Conservation (phyloP, 1,140 invertebrate species). For the Pararge aegeria region DNA sequence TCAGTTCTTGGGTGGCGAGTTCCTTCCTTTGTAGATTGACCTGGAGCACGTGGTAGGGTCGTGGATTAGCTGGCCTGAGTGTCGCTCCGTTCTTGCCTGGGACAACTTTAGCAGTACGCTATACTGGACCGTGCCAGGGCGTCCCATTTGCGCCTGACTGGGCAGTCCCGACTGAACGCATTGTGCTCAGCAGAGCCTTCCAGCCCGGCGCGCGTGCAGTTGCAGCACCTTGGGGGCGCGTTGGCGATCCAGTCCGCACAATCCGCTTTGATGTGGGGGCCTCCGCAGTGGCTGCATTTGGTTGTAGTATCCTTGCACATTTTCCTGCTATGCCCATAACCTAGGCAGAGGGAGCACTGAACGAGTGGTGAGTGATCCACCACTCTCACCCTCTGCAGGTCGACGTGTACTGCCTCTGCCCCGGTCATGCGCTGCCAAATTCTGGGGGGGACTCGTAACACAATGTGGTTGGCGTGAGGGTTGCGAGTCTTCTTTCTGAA, state of each 20-base stretch:
- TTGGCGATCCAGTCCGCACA: neutral
- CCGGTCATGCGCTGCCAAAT: neutral
- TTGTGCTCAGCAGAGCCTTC: slow-evolving; percentile 1
- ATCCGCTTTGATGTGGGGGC: neutral
- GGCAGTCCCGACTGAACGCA: slow-evolving; percentile 9
- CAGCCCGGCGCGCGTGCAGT: slow-evolving; percentile 1
- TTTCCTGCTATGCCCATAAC: slow-evolving; percentile 16
- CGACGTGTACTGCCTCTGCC: neutral
- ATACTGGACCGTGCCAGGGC: slow-evolving; percentile 1
- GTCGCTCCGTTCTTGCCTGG: too few relatives aligned
- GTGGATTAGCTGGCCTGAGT: too few relatives aligned
- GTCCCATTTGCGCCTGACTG: slow-evolving; percentile 14
- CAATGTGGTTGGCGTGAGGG: too few relatives aligned
- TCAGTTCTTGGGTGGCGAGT: slow-evolving; percentile 14
- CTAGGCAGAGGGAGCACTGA: neutral
- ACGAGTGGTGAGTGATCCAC: slow-evolving; percentile 12
- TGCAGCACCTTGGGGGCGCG: slow-evolving; percentile 3
- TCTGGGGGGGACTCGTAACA: neutral
- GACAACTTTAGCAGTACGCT: slow-evolving; percentile 29
- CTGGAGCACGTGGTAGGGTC: neutral
- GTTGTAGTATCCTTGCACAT: slow-evolving; percentile 9
- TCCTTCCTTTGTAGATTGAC: slow-evolving; percentile 18
- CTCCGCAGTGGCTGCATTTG: slow-evolving; percentile 22
- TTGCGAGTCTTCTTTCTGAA: too few relatives aligned
- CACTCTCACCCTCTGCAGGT: neutral